Evolutionary conservation across 2,888 invertebrate species (phyloP).

Genomic region (Gortyna flavago): DNA sequence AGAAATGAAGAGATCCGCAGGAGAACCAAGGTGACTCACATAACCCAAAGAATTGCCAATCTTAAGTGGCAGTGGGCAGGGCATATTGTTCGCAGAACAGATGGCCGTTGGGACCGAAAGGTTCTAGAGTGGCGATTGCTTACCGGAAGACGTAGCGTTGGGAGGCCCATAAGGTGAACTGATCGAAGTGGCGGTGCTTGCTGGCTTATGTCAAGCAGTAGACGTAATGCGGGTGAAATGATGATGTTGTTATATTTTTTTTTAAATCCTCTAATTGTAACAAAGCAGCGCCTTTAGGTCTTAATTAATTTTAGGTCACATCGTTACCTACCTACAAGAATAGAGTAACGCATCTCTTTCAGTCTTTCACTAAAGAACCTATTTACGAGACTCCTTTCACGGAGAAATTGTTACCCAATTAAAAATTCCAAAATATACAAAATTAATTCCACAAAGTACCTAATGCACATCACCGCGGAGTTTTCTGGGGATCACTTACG

Average conservation of each 20-base stretch:
- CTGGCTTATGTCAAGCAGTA: neutral
- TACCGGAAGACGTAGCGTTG: neutral
- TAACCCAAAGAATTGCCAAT: no score
- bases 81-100: neutral
- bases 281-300: neutral
- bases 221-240: neutral
- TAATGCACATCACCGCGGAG: slow-evolving; percentile 27
- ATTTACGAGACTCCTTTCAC: slow-evolving; percentile 16
- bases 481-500: slow-evolving; percentile 34
- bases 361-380: slow-evolving; percentile 23
- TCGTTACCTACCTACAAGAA: slow-evolving; percentile 5
- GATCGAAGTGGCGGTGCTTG: neutral
- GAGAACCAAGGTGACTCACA: no score
- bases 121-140: neutral
- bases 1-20: no score
- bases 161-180: neutral
- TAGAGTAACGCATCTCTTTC: neutral
- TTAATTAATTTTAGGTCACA: neutral
- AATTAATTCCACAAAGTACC: slow-evolving; percentile 38
- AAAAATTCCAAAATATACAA: slow-evolving; percentile 33
- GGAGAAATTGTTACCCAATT: slow-evolving; percentile 22
- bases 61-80: neutral
- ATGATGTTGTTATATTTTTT: neutral
- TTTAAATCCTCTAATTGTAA: neutral
- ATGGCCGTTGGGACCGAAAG: neutral